These are phyloP conservation scores for Malurus cyaneus DNA, from an alignment of 2,113 vertebrate species.

Conservation along the genomic window DNA sequence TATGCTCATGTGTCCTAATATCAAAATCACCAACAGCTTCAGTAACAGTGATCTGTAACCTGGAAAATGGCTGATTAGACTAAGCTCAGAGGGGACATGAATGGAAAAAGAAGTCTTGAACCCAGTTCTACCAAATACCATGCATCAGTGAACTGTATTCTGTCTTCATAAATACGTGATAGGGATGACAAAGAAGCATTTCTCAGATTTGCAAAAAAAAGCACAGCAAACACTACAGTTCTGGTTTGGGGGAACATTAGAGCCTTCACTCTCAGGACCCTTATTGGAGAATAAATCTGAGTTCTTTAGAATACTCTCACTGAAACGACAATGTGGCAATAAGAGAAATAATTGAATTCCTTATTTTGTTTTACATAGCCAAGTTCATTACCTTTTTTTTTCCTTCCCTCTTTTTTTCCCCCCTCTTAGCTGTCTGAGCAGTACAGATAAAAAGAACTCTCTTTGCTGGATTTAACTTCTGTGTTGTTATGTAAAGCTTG, in stretches of 20 bases:
- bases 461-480: constrained; percentile 75
- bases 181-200: not conserved
- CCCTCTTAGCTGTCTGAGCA: constrained; percentile 68
- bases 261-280: not conserved
- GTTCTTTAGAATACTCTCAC: not conserved
- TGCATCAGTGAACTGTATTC: not conserved
- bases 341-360: constrained; percentile 63
- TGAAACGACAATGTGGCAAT: constrained; percentile 37
- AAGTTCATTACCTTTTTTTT: constrained; percentile 68
- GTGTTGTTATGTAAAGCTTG: constrained; percentile 79
- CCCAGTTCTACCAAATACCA: not conserved
- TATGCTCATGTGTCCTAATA: not conserved
- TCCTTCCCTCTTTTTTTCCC: not conserved
- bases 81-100: not conserved
- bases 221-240: not conserved
- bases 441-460: constrained; percentile 78
- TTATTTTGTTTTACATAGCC: constrained; percentile 72
- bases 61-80: not conserved
- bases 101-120: not conserved
- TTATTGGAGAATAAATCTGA: constrained; percentile 3
- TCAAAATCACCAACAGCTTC: not conserved
- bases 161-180: not conserved
- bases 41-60: not conserved
- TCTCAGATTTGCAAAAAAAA: not conserved
- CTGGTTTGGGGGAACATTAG: not conserved